Conservation (phyloP, 1,140 invertebrate species). For the Eumaeus atala region DNA sequence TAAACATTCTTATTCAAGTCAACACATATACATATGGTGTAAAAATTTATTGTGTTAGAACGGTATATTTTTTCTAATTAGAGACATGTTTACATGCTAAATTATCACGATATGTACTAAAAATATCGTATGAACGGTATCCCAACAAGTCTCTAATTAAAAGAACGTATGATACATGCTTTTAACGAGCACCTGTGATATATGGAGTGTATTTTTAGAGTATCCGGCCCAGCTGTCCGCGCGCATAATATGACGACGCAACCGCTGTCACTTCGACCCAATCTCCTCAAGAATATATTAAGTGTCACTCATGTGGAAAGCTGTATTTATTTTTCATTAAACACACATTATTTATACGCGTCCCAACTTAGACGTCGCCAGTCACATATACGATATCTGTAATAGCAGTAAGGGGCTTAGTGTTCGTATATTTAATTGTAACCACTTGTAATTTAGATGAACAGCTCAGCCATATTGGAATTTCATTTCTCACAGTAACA, state of each 20-base stretch:
- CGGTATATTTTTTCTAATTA: no score
- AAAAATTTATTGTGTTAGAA: no score
- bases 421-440: neutral
- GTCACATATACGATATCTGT: no score
- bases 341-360: neutral
- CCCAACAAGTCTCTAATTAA: conserved; percentile 6
- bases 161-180: neutral
- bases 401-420: no score
- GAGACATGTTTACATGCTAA: no score
- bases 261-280: neutral
- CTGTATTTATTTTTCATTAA: conserved; percentile 9
- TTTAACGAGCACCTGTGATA: conserved; percentile 5
- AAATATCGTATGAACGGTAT: neutral
- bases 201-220: neutral
- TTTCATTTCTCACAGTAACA: conserved; percentile 5
- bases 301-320: conserved; percentile 4
- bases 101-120: no score
- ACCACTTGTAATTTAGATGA: neutral
- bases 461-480: conserved; percentile 1
- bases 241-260: neutral
- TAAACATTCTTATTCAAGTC: no score
- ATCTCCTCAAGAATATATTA: conserved; percentile 4
- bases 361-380: no score
- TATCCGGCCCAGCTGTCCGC: conserved; percentile 6
- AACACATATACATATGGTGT: no score